Percentiles rank a stretch among this genome's conserved stretches.
Conservation (phyloP, 2,797 vertebrate genomes). For the Gobio occitaniae region DNA sequence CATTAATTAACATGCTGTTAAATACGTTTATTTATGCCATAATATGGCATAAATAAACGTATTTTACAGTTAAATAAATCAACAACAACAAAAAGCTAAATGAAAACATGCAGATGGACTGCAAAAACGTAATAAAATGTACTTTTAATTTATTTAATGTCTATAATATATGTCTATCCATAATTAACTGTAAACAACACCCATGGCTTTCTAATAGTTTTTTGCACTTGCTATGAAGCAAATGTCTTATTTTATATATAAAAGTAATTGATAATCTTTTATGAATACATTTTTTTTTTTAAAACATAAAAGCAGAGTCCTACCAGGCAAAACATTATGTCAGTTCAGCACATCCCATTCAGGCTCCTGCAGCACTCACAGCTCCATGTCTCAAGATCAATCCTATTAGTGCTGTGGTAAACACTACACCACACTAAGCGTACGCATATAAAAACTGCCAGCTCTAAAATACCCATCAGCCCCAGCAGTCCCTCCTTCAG, state of each 20-base stretch:
- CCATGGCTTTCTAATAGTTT: no score
- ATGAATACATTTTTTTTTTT: no score
- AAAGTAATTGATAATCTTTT: no score
- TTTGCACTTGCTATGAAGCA: no score
- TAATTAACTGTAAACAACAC: no score
- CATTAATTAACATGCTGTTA: not conserved
- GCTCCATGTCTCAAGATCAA: constrained; percentile 62
- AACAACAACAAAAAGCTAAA: not conserved
- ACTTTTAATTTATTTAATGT: not conserved
- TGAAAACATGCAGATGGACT: not conserved
- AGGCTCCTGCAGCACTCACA: constrained; percentile 51
- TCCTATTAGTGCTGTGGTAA: constrained; percentile 68
- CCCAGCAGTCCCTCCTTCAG: constrained; percentile 67
- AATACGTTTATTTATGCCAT: no score
- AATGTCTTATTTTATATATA: no score
- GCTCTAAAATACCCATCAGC: constrained; percentile 51
- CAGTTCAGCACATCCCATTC: constrained; percentile 47
- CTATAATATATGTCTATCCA: not conserved
- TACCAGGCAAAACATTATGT: constrained; percentile 29
- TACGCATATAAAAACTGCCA: constrained; percentile 39
- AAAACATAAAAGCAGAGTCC: not conserved
- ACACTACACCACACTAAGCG: constrained; percentile 63
- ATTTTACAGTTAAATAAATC: not conserved
- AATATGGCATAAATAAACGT: not conserved
- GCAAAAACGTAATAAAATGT: not conserved